Conservation (phyloP, 2,888 invertebrate genomes). For the Gortyna flavago region DNA sequence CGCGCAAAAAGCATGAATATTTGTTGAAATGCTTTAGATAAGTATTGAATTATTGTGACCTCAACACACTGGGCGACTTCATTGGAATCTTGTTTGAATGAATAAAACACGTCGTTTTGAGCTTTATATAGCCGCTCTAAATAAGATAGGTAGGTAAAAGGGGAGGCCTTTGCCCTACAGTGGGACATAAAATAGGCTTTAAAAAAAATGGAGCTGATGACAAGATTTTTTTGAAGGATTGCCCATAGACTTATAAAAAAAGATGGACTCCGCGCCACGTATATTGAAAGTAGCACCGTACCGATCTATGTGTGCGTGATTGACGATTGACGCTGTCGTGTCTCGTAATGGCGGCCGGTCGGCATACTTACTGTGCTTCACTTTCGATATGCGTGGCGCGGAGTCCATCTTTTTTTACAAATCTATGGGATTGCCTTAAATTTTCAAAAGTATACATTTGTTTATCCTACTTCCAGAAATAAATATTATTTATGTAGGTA, state of each 20-base stretch:
- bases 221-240: neutral
- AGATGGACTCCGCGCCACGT: too few relatives aligned
- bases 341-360: too few relatives aligned
- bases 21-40: constrained; percentile 54
- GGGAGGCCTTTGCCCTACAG: neutral
- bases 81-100: constrained; percentile 33
- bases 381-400: too few relatives aligned
- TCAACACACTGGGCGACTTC: constrained; percentile 31
- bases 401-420: too few relatives aligned
- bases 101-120: constrained; percentile 28
- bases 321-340: too few relatives aligned
- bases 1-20: constrained; percentile 63
- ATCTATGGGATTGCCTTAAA: neutral
- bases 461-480: neutral
- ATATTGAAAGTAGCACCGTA: too few relatives aligned
- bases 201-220: neutral
- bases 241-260: too few relatives aligned
- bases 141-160: neutral
- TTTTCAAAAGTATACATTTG: neutral
- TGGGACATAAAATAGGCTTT: neutral
- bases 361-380: too few relatives aligned
- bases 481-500: neutral
- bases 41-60: constrained; percentile 54
- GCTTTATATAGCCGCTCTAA: neutral
- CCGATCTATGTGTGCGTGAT: too few relatives aligned